A percentile compares a stretch with the other conserved stretches of the same genome.
phyloP scores from a whole-genome alignment of 2,888 invertebrate species.

The Altica lythri region DNA sequence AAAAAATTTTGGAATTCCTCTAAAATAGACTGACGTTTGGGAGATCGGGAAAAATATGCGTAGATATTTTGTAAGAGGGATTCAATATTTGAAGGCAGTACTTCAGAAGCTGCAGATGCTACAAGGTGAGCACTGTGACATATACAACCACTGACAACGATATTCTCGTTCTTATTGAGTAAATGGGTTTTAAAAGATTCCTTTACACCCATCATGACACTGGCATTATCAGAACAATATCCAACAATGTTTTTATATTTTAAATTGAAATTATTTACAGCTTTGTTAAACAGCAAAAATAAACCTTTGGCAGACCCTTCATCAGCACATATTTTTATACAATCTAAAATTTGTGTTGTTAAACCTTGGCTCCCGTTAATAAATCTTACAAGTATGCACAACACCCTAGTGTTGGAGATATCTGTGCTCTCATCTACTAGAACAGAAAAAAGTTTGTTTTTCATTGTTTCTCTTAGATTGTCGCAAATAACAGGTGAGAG shows the following conservation, averaged over 20 bases:
- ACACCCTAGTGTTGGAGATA: too few species aligned
- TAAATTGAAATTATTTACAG: constrained; percentile 19
- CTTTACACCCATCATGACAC: constrained; percentile 25
- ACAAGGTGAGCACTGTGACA: constrained; percentile 27
- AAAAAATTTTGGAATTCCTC: too few species aligned
- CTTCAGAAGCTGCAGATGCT: constrained; percentile 25
- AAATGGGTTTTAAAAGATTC: constrained; percentile 28
- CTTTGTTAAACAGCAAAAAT: constrained; percentile 19
- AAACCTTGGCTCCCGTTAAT: too few species aligned
- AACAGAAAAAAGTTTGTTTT: too few species aligned
- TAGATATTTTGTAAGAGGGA: constrained; percentile 26
- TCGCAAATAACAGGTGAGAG: too few species aligned
- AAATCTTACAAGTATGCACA: too few species aligned
- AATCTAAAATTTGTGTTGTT: constrained; percentile 14
- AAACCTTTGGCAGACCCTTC: constrained; percentile 29
- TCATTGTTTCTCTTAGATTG: too few species aligned
- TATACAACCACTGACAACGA: constrained; percentile 25
- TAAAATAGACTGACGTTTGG: constrained; percentile 29
- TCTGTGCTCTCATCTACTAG: too few species aligned
- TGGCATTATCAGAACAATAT: constrained; percentile 27
- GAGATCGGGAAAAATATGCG: constrained; percentile 30
- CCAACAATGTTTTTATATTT: constrained; percentile 20
- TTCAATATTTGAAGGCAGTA: constrained; percentile 25
- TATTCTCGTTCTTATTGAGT: constrained; percentile 16
- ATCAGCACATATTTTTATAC: constrained; percentile 19